Conservation (phyloP, 2,888 invertebrate species). For the Drosophila limbata region DNA sequence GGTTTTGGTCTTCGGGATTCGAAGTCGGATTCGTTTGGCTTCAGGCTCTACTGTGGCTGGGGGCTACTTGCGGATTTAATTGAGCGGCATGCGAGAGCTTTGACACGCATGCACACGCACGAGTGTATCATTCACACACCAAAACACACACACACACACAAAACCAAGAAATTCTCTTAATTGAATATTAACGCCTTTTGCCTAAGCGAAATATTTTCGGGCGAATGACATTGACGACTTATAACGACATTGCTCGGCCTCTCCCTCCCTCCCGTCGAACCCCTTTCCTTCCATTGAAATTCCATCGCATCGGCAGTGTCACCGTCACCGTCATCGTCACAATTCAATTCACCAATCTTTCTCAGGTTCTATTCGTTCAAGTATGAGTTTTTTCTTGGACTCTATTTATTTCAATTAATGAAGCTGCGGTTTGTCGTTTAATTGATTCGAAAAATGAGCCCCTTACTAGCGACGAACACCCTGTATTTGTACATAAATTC, state of each 20-base stretch:
- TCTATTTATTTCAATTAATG: constrained; percentile 77
- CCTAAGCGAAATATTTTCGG: constrained; percentile 57
- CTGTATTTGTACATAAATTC: neutral
- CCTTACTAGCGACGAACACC: constrained; percentile 32
- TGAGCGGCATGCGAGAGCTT: constrained; percentile 62
- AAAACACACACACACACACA: constrained; percentile 15
- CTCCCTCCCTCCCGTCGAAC: neutral
- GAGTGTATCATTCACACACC: constrained; percentile 37
- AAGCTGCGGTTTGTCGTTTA: constrained; percentile 68
- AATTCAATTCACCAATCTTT: constrained; percentile 21
- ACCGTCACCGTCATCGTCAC: neutral
- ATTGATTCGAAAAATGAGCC: constrained; percentile 60
- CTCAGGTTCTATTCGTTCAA: constrained; percentile 37
- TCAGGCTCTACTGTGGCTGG: constrained; percentile 14
- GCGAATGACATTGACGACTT: constrained; percentile 47
- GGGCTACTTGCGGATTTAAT: constrained; percentile 71
- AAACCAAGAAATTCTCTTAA: constrained; percentile 62
- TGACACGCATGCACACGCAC: constrained; percentile 60
- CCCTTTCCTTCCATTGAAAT: neutral
- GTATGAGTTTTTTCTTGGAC: constrained; percentile 28
- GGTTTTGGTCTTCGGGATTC: constrained; percentile 11
- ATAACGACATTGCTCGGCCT: constrained; percentile 25
- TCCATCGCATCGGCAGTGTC: neutral
- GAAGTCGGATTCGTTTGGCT: constrained; percentile 28
- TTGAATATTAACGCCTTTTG: constrained; percentile 75